Percentiles rank a stretch among this genome's conserved stretches.
Evolutionary conservation across 2,888 invertebrate species (phyloP).

Genomic region (Epistrophe grossulariae): DNA sequence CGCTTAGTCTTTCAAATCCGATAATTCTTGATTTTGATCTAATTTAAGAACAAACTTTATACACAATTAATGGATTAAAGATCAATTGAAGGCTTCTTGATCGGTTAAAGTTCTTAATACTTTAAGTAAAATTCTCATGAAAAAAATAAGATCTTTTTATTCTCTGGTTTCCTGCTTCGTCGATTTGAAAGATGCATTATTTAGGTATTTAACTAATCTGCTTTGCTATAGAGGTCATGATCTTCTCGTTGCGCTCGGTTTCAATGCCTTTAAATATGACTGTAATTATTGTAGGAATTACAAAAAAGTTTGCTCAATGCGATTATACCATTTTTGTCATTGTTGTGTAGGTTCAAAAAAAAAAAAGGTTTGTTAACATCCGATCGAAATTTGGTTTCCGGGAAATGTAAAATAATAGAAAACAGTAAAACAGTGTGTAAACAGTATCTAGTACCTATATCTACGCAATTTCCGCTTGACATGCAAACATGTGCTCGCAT

Average conservation of each 20-base stretch:
- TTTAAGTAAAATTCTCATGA: conserved; percentile 2
- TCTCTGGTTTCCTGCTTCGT: neutral
- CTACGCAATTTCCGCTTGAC: conserved; percentile 64
- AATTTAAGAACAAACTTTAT: conserved; percentile 30
- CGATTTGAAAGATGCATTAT: neutral
- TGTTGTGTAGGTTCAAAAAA: conserved; percentile 32
- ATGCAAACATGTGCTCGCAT: conserved; percentile 64
- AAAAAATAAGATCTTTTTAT: neutral
- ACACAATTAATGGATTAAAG: conserved; percentile 27
- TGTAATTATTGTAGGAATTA: neutral
- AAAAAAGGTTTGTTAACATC: conserved; percentile 36
- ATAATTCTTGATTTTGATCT: conserved; percentile 48
- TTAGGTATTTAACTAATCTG: neutral
- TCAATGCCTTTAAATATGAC: neutral
- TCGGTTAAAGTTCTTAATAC: conserved; percentile 23
- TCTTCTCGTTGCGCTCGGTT: neutral
- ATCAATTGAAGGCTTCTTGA: neutral
- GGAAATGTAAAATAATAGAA: conserved; percentile 56
- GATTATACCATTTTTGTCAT: conserved; percentile 47
- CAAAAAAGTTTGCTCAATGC: conserved; percentile 25
- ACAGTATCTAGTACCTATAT: neutral
- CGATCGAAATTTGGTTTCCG: conserved; percentile 43
- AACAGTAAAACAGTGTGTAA: conserved; percentile 15
- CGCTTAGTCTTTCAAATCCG: conserved; percentile 40
- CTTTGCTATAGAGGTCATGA: neutral